These are phyloP conservation scores for Drosophila navojoa DNA, from an alignment of 1,140 invertebrate genomes.

Conservation along the genomic window DNA sequence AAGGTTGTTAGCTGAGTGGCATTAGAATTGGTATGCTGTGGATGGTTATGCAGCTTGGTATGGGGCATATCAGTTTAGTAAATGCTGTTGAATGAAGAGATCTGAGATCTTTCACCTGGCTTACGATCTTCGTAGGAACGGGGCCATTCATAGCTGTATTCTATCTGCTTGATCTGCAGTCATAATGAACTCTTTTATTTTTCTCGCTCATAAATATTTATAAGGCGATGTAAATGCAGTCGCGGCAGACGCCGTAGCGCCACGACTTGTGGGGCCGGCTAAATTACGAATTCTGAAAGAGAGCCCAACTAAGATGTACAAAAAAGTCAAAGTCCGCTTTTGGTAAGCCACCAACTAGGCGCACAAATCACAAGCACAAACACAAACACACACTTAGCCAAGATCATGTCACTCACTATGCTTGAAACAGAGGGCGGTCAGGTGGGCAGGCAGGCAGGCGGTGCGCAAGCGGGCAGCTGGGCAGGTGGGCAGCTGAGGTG, in stretches of 20 bases:
- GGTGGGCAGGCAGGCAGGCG: neutral
- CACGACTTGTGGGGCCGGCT: conserved; percentile 70
- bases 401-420: conserved; percentile 19
- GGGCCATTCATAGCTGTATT: conserved; percentile 25
- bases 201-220: conserved; percentile 79
- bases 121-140: too few species aligned
- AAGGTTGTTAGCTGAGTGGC: neutral
- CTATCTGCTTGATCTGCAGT: neutral
- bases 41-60: neutral
- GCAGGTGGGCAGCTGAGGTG: neutral
- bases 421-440: neutral
- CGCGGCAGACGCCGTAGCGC: conserved; percentile 36
- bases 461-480: neutral
- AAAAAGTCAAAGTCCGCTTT: conserved; percentile 68
- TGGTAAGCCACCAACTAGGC: conserved; percentile 77
- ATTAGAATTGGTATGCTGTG: neutral
- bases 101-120: neutral
- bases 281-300: conserved; percentile 67
- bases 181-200: conserved; percentile 58
- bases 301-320: conserved; percentile 40
- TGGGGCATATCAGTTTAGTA: neutral
- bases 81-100: neutral
- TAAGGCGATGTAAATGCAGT: conserved; percentile 63
- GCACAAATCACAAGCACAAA: conserved; percentile 29
- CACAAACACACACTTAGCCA: conserved; percentile 6